phyloP scores from a whole-genome alignment of 1,140 invertebrate species.

The Sitobion miscanthi region DNA sequence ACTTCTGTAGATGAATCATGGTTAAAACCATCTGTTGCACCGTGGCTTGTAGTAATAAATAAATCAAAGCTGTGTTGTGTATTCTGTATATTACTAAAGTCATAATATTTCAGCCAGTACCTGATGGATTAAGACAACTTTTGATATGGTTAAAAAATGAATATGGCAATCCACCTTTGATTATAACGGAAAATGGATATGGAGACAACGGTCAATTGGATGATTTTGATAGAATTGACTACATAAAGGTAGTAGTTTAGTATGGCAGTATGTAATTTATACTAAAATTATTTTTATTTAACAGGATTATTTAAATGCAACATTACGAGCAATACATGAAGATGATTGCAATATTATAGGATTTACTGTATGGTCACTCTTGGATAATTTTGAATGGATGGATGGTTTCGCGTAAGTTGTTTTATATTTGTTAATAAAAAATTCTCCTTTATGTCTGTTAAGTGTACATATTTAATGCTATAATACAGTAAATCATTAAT shows the following conservation, averaged over 20 bases:
- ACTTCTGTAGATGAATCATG: slow-evolving; percentile 44
- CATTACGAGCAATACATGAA: slow-evolving; percentile 71
- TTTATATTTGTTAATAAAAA: neutral
- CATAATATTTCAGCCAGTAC: slow-evolving; percentile 58
- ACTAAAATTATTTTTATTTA: neutral
- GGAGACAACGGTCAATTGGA: slow-evolving; percentile 64
- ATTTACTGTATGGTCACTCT: slow-evolving; percentile 77
- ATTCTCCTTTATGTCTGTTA: neutral
- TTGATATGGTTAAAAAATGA: slow-evolving; percentile 66
- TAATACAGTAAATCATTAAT: neutral
- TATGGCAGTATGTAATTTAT: neutral
- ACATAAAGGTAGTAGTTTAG: slow-evolving; percentile 63
- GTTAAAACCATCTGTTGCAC: slow-evolving; percentile 19
- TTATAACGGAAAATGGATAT: slow-evolving; percentile 66
- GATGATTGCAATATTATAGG: slow-evolving; percentile 71
- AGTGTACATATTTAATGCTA: neutral
- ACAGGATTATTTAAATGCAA: slow-evolving; percentile 69
- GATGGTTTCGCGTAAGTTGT: slow-evolving; percentile 69
- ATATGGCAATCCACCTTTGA: slow-evolving; percentile 63
- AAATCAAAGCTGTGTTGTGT: neutral
- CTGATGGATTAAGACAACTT: slow-evolving; percentile 63
- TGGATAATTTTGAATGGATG: slow-evolving; percentile 84
- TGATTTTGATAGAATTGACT: slow-evolving; percentile 67
- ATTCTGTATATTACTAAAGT: neutral
- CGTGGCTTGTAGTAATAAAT: slow-evolving; percentile 53